A percentile compares a stretch with the other conserved stretches of the same genome.
These are phyloP conservation scores for Opisthocomus hoazin DNA, from an alignment of 2,113 vertebrate genomes.

Conservation along the genomic window DNA sequence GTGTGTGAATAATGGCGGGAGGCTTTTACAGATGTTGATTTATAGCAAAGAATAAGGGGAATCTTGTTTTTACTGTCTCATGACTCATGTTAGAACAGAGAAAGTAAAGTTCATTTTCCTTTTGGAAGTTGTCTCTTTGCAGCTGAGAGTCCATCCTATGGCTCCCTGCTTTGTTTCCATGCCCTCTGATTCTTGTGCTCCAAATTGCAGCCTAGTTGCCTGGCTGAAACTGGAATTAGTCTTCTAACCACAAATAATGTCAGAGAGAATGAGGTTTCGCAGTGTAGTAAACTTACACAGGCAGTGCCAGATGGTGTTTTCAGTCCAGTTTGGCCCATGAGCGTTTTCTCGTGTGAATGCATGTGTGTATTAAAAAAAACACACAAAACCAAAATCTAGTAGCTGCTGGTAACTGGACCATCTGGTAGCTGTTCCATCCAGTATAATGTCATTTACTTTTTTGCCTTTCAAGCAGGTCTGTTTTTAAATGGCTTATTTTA, in stretches of 20 bases:
- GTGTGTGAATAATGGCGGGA: neutral
- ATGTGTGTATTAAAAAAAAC: conserved; percentile 32
- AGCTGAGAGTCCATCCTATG: neutral
- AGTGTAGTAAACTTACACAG: conserved; percentile 21
- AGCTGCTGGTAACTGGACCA: conserved; percentile 61
- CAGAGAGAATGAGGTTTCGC: conserved; percentile 31
- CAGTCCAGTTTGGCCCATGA: conserved; percentile 61
- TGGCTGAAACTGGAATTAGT: conserved; percentile 37
- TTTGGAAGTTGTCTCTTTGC: conserved; percentile 1
- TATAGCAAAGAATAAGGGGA: neutral
- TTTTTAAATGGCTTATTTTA: conserved; percentile 65
- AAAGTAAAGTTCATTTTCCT: conserved; percentile 10
- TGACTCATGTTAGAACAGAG: neutral
- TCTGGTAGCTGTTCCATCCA: conserved; percentile 60
- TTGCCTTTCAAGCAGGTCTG: conserved; percentile 65
- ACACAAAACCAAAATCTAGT: conserved; percentile 46
- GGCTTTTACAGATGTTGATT: neutral
- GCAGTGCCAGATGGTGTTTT: conserved; percentile 56
- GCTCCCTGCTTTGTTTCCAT: conserved; percentile 20
- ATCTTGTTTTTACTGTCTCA: neutral
- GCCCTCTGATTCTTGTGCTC: neutral
- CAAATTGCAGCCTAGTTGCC: conserved; percentile 15
- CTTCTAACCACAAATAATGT: conserved; percentile 42
- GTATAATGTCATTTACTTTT: conserved; percentile 61
- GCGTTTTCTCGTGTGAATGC: neutral